Evolutionary conservation across 2,113 vertebrate genomes (phyloP), one percentile per base, ranked within the genome.

Genomic region (Perca flavescens): DNA sequence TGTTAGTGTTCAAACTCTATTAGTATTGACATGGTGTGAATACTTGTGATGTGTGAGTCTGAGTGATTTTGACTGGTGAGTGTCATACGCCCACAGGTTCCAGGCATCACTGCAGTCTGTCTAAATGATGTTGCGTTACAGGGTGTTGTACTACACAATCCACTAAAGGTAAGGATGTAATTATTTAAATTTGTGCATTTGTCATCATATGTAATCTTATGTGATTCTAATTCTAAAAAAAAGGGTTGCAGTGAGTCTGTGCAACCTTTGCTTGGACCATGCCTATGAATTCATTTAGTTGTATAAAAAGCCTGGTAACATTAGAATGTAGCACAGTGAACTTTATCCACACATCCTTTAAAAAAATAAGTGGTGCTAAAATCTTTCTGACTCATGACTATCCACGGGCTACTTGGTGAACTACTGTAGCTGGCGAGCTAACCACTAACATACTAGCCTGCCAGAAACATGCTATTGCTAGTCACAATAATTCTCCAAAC

Each of bases 41-140:
- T 66, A 68, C 88, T 86, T 82, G 85, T 75, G 63, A 83, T 83
- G 88, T 65, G 80, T 87, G 87, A 89, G 83, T 91, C 89, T 89
- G 82, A 79, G 79, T 53, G 86, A 88, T 68, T 88, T 90, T 85
- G 86, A 81, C 77, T 83, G 80, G 49, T 60, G 76, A 89, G 83
- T 88, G 84, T 92, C 60, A 36, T 22, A 70, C 87, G 31, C 91
- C 85, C 81, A 86, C 90, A 7, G 57, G 76, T 66, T 86, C 66
- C 73, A 67, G 81, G 80, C 61, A 84, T 77, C 34, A 10, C 73
- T 82, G 69, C 19, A 53, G 76, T 73, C 77, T 49, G 6, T 75
- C 70, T 61, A 79, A 83, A 86, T 67, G 65, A 88, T 88, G 78
- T 65, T 74, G 68, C 46, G 7, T 76, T 78, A 71, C 70, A 52